Percentiles rank a stretch among this genome's conserved stretches.
Evolutionary conservation across 2,888 invertebrate species (phyloP).

Genomic region (Sceliomorpha sp.): DNA sequence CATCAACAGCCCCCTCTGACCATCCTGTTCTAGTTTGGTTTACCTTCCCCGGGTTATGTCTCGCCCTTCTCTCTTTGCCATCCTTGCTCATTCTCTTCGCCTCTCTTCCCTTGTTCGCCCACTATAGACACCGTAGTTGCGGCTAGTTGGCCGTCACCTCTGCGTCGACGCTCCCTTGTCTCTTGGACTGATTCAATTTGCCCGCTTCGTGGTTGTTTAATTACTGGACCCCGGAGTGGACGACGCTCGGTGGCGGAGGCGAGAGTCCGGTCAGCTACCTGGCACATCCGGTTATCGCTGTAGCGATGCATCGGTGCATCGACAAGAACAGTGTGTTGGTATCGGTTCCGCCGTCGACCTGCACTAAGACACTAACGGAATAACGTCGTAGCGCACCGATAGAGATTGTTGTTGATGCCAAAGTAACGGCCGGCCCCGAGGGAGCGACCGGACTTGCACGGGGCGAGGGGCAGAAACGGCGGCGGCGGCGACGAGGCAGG

Average conservation of each 20-base stretch:
- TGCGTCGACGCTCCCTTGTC: slow-evolving; percentile 79
- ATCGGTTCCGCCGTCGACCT: slow-evolving; percentile 40
- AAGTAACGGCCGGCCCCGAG: slow-evolving; percentile 75
- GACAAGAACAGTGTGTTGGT: slow-evolving; percentile 50
- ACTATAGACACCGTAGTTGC: slow-evolving; percentile 76
- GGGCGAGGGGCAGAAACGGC: no score
- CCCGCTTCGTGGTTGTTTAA: slow-evolving; percentile 79
- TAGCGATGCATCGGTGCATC: slow-evolving; percentile 59
- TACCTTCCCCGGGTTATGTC: slow-evolving; percentile 9
- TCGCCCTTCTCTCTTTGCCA: slow-evolving; percentile 42
- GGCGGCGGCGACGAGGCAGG: slow-evolving; percentile 30
- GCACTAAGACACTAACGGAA: slow-evolving; percentile 78
- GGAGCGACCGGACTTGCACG: slow-evolving; percentile 60
- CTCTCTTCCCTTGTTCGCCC: slow-evolving; percentile 57
- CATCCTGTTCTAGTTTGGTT: slow-evolving; percentile 31
- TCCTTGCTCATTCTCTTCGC: slow-evolving; percentile 22
- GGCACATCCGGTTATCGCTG: slow-evolving; percentile 55
- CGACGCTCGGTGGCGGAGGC: slow-evolving; percentile 64
- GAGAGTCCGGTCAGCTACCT: slow-evolving; percentile 54
- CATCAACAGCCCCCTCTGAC: slow-evolving; percentile 28
- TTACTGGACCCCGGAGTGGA: slow-evolving; percentile 78
- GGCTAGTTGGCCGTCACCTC: slow-evolving; percentile 80
- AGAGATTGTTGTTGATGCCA: slow-evolving; percentile 80
- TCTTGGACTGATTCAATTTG: slow-evolving; percentile 80
- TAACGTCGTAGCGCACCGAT: slow-evolving; percentile 72